Percentiles rank a stretch among this genome's conserved stretches.
These are phyloP conservation scores for Oryzias sinensis DNA, from an alignment of 2,797 vertebrate species.

Conservation along the genomic window DNA sequence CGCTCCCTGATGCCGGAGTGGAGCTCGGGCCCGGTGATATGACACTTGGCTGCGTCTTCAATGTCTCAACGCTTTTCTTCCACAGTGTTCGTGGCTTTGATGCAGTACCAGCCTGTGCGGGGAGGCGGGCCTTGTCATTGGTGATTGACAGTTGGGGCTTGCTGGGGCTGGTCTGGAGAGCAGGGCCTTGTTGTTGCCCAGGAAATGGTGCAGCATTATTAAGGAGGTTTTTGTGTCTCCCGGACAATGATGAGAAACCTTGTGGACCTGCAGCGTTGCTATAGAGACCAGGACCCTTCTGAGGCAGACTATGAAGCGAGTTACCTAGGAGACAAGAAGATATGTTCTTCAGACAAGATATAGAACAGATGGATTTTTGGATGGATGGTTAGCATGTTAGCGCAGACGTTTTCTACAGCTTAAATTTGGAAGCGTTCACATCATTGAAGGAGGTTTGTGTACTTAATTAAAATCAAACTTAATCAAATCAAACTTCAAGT, in stretches of 20 bases:
- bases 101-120: conserved; percentile 60
- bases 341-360: conserved; percentile 61
- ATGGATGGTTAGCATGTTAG: conserved; percentile 39
- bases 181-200: conserved; percentile 76
- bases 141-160: conserved; percentile 89
- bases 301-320: conserved; percentile 84
- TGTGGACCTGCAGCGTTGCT: conserved; percentile 88
- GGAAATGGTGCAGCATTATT: conserved; percentile 90
- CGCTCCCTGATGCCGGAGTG: conserved; percentile 71
- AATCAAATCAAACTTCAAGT: conserved; percentile 1
- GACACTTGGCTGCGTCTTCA: conserved; percentile 80
- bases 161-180: conserved; percentile 84
- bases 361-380: conserved; percentile 50
- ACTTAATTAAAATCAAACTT: background rate
- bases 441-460: conserved; percentile 7
- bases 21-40: conserved; percentile 68
- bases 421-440: conserved; percentile 33
- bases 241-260: conserved; percentile 81
- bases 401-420: conserved; percentile 33
- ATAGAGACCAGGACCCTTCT: conserved; percentile 89
- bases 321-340: conserved; percentile 76
- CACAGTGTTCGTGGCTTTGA: conserved; percentile 92
- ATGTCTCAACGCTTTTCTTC: conserved; percentile 94
- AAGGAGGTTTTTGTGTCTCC: conserved; percentile 92
- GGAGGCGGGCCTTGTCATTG: conserved; percentile 78